Conservation (phyloP, 2,113 vertebrate genomes). For the Emydocephalus ijimae region DNA sequence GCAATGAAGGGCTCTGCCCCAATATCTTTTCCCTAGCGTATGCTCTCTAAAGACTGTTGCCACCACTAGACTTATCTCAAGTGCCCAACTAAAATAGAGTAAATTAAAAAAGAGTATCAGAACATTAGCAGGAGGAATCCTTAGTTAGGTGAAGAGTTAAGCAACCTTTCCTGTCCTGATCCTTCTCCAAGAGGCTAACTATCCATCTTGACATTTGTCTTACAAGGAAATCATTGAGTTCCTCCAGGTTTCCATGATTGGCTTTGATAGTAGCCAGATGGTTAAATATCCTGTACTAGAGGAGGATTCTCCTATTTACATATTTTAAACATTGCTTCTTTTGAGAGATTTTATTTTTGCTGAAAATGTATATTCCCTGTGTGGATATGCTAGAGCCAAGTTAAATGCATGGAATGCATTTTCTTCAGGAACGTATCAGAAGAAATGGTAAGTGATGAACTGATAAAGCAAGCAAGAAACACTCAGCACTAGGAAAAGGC, state of each 20-base stretch:
- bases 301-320: constrained; percentile 25
- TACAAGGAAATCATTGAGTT: neutral
- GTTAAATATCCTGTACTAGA: neutral
- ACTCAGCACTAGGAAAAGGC: neutral
- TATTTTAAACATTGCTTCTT: constrained; percentile 11
- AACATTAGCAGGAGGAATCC: neutral
- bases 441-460: constrained; percentile 22
- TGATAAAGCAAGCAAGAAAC: neutral
- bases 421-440: constrained; percentile 25
- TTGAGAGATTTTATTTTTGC: constrained; percentile 8
- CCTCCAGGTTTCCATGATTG: neutral
- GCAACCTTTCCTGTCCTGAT: neutral
- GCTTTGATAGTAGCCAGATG: neutral
- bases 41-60: neutral
- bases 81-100: neutral
- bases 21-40: neutral
- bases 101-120: neutral
- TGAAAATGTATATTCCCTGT: constrained; percentile 33
- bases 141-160: neutral
- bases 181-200: neutral
- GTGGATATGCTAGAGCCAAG: constrained; percentile 26
- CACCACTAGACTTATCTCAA: neutral
- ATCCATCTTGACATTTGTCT: neutral
- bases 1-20: neutral
- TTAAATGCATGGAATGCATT: constrained; percentile 33